A percentile compares a stretch with the other conserved stretches of the same genome.
phyloP scores from a whole-genome alignment of 53 echinoderm and acorn worm genomes.

The Antedon mediterranea region DNA sequence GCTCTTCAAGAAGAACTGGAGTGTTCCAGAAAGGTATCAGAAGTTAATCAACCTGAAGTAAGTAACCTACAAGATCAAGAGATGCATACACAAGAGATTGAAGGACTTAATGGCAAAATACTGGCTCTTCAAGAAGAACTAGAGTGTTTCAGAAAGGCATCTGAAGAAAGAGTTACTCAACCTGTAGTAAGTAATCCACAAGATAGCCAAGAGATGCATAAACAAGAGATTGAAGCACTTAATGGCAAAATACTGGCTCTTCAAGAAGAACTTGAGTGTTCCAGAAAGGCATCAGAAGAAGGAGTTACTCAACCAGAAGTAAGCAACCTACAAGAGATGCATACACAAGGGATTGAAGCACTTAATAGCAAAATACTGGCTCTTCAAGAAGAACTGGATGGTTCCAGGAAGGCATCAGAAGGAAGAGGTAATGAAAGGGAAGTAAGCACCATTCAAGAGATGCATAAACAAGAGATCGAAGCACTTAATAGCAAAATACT shows the following conservation, averaged over 20 bases:
- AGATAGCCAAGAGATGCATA: no score
- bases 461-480: background rate
- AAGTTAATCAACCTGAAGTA: no score
- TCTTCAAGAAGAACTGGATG: background rate
- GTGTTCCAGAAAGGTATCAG: no score
- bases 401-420: background rate
- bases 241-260: background rate
- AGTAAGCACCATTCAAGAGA: background rate
- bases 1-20: background rate
- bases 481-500: background rate
- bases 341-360: background rate
- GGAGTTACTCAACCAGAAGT: background rate
- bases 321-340: background rate
- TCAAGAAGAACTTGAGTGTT: background rate
- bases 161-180: no score
- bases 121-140: no score
- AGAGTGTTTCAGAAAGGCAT: no score
- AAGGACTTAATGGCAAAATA: no score
- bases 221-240: no score
- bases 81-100: no score
- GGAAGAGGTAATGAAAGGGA: background rate
- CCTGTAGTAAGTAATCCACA: no score
- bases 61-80: no score
- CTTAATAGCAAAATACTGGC: background rate
- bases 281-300: background rate